phyloP scores from a whole-genome alignment of 2,113 vertebrate species.

The Bufo bufo region DNA sequence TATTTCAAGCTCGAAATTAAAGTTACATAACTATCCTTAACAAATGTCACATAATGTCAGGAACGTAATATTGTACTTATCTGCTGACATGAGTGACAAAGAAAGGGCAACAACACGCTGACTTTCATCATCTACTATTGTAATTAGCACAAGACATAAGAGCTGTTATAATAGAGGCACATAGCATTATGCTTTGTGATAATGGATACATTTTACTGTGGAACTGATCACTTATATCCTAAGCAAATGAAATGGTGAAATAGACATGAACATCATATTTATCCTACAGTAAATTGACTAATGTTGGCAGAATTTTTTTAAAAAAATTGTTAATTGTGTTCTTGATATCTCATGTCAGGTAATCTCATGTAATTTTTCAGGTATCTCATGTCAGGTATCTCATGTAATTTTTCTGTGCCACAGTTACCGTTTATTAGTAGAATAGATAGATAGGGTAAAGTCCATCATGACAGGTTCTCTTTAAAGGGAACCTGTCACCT shows the following conservation, averaged over 20 bases:
- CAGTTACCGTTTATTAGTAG: too few species aligned
- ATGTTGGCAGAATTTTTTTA: too few species aligned
- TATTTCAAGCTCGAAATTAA: neutral
- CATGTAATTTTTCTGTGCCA: too few species aligned
- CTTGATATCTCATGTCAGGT: too few species aligned
- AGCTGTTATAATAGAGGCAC: neutral
- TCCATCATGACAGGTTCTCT: too few species aligned
- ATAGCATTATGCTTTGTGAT: neutral
- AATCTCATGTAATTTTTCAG: too few species aligned
- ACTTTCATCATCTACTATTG: constrained; percentile 3
- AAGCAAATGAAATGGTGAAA: neutral
- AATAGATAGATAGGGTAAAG: too few species aligned
- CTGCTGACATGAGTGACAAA: constrained; percentile 3
- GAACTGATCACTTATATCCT: neutral
- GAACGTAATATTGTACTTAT: constrained; percentile 3
- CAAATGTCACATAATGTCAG: constrained; percentile 40
- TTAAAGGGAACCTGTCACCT: too few species aligned
- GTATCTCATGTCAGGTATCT: too few species aligned
- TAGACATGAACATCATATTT: neutral
- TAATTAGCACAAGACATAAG: neutral
- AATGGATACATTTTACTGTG: neutral
- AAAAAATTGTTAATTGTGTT: too few species aligned
- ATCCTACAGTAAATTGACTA: neutral
- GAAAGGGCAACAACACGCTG: constrained; percentile 2
- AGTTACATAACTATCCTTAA: constrained; percentile 22